These are phyloP conservation scores for Cuculus canorus DNA, from an alignment of 2,797 vertebrate species.

Conservation along the genomic window DNA sequence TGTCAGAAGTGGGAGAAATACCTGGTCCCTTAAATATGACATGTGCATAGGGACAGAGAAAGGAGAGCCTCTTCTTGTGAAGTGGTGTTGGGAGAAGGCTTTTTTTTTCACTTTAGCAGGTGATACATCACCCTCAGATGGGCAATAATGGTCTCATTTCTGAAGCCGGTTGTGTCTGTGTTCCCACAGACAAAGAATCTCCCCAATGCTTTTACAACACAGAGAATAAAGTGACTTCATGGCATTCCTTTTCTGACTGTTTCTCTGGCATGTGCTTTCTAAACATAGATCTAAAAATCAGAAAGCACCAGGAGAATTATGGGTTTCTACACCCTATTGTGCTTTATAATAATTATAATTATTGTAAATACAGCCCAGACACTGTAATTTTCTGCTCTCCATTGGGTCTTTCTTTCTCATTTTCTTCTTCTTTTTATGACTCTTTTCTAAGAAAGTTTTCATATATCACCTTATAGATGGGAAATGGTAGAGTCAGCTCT, in stretches of 20 bases:
- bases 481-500: conserved; percentile 67
- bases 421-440: conserved; percentile 74
- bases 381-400: conserved; percentile 76
- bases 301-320: conserved; percentile 71
- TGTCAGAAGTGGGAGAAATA: not conserved
- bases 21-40: not conserved
- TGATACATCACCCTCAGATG: not conserved
- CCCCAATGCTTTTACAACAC: conserved; percentile 5
- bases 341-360: conserved; percentile 79
- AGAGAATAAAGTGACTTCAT: conserved; percentile 68
- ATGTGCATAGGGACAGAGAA: not conserved
- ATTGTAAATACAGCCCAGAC: conserved; percentile 77
- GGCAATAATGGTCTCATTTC: not conserved
- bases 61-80: not conserved
- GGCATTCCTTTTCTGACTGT: conserved; percentile 71
- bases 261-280: conserved; percentile 65
- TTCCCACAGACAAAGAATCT: conserved; percentile 47
- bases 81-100: not conserved
- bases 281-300: conserved; percentile 77
- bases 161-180: not conserved
- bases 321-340: conserved; percentile 76
- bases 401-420: conserved; percentile 73
- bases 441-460: conserved; percentile 76
- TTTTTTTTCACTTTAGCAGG: not conserved
- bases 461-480: conserved; percentile 73